Evolutionary conservation across 2,113 vertebrate species (phyloP).

Genomic region (Toxostoma redivivum): DNA sequence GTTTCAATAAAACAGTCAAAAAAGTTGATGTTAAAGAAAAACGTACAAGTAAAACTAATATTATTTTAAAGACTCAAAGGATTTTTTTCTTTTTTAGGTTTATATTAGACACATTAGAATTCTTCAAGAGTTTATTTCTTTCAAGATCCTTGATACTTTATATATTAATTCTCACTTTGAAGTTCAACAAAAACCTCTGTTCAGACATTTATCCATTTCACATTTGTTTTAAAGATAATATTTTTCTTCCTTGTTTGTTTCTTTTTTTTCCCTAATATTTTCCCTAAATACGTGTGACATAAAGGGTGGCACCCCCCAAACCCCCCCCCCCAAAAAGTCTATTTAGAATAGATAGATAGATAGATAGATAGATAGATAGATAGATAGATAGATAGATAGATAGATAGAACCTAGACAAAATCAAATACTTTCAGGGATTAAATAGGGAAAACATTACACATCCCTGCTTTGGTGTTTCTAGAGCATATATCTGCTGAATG

Average conservation of each 20-base stretch:
- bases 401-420: neutral
- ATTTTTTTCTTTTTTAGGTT: neutral
- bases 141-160: neutral
- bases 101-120: conserved; percentile 23
- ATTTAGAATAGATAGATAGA: neutral
- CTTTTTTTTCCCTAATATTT: neutral
- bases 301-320: neutral
- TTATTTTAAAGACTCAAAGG: conserved; percentile 54
- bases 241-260: neutral
- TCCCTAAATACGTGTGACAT: neutral
- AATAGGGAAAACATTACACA: neutral
- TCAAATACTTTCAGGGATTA: neutral
- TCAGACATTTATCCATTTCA: neutral
- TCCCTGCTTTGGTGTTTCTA: neutral
- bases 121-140: conserved; percentile 34
- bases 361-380: neutral
- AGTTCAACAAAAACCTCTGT: neutral
- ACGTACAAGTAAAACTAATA: conserved; percentile 60
- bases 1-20: conserved; percentile 72
- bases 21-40: conserved; percentile 63
- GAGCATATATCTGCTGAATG: neutral
- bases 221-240: neutral
- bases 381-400: neutral
- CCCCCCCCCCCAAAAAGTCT: rapidly evolving
- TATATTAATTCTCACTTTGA: conserved; percentile 1